phyloP scores from a whole-genome alignment of 2,113 vertebrate species.

The Dryoscopus gambensis region DNA sequence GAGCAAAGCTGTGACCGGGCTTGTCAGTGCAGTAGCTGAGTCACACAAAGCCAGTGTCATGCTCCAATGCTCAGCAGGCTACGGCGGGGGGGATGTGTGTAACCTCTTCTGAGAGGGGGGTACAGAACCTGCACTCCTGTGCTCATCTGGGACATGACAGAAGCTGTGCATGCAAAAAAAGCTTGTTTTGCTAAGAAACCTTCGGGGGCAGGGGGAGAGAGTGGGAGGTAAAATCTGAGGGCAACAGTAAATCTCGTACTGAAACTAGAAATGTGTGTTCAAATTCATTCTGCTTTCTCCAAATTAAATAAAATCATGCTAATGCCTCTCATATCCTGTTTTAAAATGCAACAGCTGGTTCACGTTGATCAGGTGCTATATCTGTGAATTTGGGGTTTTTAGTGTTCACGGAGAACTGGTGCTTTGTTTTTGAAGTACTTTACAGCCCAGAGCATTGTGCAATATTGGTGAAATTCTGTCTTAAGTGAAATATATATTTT shows the following conservation, averaged over 20 bases:
- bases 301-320: not conserved
- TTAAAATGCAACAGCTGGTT: not conserved
- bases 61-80: not conserved
- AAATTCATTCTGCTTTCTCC: not conserved
- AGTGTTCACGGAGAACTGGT: not conserved
- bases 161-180: not conserved
- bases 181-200: not conserved
- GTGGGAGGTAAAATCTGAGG: not conserved
- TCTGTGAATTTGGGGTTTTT: not conserved
- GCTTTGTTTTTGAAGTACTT: not conserved
- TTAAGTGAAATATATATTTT: not conserved
- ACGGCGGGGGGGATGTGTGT: not conserved
- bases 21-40: not conserved
- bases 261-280: not conserved
- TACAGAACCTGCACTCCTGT: not conserved
- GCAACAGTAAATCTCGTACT: not conserved
- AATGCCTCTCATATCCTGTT: not conserved
- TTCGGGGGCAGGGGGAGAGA: not conserved
- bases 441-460: not conserved
- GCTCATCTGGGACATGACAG: not conserved
- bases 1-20: not conserved
- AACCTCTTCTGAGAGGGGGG: fast-evolving
- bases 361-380: not conserved
- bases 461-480: not conserved
- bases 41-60: not conserved